Conservation (phyloP, 2,888 invertebrate genomes). For the Neocrepidodera transversa region DNA sequence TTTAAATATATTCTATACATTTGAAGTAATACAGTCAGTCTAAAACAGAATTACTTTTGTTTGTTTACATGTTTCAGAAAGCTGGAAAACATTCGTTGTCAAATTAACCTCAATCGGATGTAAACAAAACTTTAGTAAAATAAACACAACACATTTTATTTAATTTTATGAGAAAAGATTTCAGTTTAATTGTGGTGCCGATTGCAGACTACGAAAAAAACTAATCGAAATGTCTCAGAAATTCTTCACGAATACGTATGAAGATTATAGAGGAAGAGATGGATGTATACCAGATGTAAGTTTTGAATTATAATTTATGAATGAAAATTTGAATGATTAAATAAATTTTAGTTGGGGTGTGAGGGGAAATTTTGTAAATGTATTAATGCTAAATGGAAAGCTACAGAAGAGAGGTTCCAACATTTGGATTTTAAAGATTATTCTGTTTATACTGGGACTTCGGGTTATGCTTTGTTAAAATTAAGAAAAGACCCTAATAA, state of each 20-base stretch:
- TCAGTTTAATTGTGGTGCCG: conserved; percentile 3
- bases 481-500: conserved; percentile 59
- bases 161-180: conserved; percentile 15
- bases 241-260: conserved; percentile 62
- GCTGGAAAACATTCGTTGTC: conserved; percentile 21
- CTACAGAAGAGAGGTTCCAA: conserved; percentile 59
- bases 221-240: conserved; percentile 31
- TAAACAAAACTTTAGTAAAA: conserved; percentile 21
- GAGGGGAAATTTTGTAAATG: conserved; percentile 58
- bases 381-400: conserved; percentile 59
- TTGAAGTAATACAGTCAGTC: no score
- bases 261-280: conserved; percentile 49
- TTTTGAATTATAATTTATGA: neutral
- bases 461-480: conserved; percentile 74
- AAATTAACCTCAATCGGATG: conserved; percentile 25
- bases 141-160: conserved; percentile 20
- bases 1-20: no score
- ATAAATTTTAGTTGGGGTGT: conserved; percentile 61
- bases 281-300: conserved; percentile 21
- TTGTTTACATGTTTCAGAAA: conserved; percentile 8
- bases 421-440: conserved; percentile 64
- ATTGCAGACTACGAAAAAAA: neutral
- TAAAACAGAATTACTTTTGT: neutral
- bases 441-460: conserved; percentile 78
- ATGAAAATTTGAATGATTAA: neutral